A percentile compares a stretch with the other conserved stretches of the same genome.
phyloP scores from a whole-genome alignment of 2,113 vertebrate genomes.

The Oryzias woworae region DNA sequence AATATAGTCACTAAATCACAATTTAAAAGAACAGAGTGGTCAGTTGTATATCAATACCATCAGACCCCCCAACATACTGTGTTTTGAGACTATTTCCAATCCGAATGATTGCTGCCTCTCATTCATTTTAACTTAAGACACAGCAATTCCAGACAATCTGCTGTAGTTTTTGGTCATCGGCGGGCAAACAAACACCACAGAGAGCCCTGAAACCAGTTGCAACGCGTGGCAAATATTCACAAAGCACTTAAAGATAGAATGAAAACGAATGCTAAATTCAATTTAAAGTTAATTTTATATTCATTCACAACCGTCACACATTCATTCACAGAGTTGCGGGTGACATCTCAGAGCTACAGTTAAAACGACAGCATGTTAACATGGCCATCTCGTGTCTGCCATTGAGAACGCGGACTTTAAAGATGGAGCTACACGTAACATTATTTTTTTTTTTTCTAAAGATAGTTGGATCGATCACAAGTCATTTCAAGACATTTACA shows the following conservation, averaged over 20 bases:
- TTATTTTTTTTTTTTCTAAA: slow-evolving; percentile 12
- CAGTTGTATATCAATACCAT: no score
- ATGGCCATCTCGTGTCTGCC: slow-evolving; percentile 42
- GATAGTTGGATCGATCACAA: slow-evolving; percentile 20
- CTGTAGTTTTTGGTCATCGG: slow-evolving; percentile 7
- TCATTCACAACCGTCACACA: not conserved
- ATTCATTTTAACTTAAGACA: no score
- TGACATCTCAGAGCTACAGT: not conserved
- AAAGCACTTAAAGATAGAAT: not conserved
- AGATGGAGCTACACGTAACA: slow-evolving; percentile 47
- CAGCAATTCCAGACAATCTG: not conserved
- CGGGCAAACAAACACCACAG: not conserved
- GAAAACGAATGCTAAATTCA: not conserved
- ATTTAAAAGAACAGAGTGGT: no score
- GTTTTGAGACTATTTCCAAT: no score
- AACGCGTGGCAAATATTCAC: slow-evolving; percentile 5
- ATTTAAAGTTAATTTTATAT: not conserved
- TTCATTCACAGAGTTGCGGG: slow-evolving; percentile 2
- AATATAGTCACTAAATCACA: no score
- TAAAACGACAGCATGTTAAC: slow-evolving; percentile 14
- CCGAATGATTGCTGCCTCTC: no score
- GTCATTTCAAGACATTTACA: slow-evolving; percentile 15
- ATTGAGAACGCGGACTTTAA: slow-evolving; percentile 53
- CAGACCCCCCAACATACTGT: no score
- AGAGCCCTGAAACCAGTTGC: no score